Base-by-base conservation (phyloP, 2,888 invertebrate genomes). In the Nyleta sp. region DNA sequence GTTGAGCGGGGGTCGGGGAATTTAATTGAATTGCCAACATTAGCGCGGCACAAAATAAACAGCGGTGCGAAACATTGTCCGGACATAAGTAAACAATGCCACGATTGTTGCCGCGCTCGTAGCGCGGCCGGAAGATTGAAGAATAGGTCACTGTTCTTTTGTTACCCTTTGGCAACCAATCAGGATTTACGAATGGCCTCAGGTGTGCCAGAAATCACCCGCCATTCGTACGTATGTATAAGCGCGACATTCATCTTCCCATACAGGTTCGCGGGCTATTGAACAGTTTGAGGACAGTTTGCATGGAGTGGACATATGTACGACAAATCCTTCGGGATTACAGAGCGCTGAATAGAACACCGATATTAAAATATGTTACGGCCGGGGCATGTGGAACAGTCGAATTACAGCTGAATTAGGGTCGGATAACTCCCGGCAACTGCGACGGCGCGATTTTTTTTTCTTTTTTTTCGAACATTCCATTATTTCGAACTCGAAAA, bases 301-400 rank as follows among this genome's bases (percentile, higher is more conserved):
- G 85, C 84, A 84, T 84, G 84, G 84, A 85, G 81, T 84, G 84
- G 86, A 89, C 89, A 89, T 86, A 85, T 88, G 90, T 89, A 87
- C 86, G 86, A 88, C 88, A 89, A 89, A 90, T 88, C 89, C 88
- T 85, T 84, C 74, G 89, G 89, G 89, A 89, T 90, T 89, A 89
- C 86, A 84, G 85, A 82, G 83, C 81, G 82, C 83, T 81, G 81
- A 81, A 78, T 64, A 52, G 83, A 83, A 83, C 80, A 84, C 83
- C 84, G 84, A 87, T 86, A 86, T 84, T 87, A 87, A 89, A 87
- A 88, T 88, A 87, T 87, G 86, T 86, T 84, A 84, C 83, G 78
- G 82, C 81, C 82, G 82, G 81, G 84, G 85, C 84, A 77, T 81
- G 50, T 60, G 60, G 75, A 83, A 83, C 84, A 85, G 83, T 84